Base-by-base conservation (phyloP, 2,113 vertebrate genomes). In the Brienomyrus brachyistius region DNA sequence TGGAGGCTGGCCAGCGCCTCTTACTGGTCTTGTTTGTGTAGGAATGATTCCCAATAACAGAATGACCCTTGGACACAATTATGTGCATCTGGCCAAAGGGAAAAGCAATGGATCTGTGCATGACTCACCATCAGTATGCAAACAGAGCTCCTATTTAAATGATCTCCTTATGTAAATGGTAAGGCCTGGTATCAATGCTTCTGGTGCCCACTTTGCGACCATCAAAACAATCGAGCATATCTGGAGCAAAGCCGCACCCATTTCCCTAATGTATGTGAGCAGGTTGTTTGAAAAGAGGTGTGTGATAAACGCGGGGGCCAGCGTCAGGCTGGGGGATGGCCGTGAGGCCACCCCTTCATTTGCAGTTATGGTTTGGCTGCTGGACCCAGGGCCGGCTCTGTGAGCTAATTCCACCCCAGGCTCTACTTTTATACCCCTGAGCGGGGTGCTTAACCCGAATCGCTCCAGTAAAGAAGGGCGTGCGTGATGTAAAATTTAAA, bases 1-100 rank as follows among this genome's bases (percentile, higher is more conserved):
- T 92, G 94, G 93, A 93, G 43, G 82, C 59, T 1, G 54, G 92
- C 93, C 94, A 95, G 91, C 4, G 23, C 51, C n/a, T 59, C 51
- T 84, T 77, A 35, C 66, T 82, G 56, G 80, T 74, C 89, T 90
- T 88, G 88, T 86, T 90, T 91, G 85, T 91, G 87, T 88, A 83
- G 86, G 62, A 88, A 88, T 88, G 70, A 84, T 82, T 90, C 86
- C 70, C 86, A 88, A 83, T 80, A 88, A 66, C 40, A 66, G 86
- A 15, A 83, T 90, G 86, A 82, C 86, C 66, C 27, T 43, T 82
- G 62, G 90, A 87, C 40, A 83, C 88, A 77, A 19, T 43, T 80
- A 40, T 50, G 47, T 31, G 31, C 11, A 51, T 74, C 43, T 62
- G 47, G 51, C 50, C 40, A 27, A 31, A 27, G 10, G 74, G 52